Evolutionary conservation across 2,113 vertebrate species (phyloP).

Genomic region (Leuciscus idus): DNA sequence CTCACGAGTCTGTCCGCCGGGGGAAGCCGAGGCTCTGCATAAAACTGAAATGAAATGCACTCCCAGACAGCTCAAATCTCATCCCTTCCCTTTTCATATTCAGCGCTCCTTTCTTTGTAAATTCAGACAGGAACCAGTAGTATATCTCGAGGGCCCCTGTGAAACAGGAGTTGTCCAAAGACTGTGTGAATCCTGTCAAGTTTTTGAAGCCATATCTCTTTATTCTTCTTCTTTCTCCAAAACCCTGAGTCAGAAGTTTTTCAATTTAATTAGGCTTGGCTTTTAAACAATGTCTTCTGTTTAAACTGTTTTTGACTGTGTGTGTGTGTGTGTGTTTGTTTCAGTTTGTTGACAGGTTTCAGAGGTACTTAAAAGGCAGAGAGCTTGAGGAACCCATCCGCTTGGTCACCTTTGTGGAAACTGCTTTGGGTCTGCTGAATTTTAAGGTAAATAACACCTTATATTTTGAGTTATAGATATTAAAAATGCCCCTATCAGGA

Average conservation of each 20-base stretch:
- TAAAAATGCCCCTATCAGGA: not conserved
- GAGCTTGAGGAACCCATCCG: conserved; percentile 88
- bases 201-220: conserved; percentile 29
- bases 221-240: conserved; percentile 20
- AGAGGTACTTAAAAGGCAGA: conserved; percentile 86
- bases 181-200: conserved; percentile 29
- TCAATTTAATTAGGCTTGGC: conserved; percentile 42
- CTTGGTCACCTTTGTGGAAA: conserved; percentile 99
- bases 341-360: conserved; percentile 98
- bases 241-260: conserved; percentile 37
- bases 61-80: conserved; percentile 70
- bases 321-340: conserved; percentile 66
- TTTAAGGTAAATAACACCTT: conserved; percentile 90
- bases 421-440: conserved; percentile 94
- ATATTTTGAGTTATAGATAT: not conserved
- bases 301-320: conserved; percentile 38
- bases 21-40: conserved; percentile 48
- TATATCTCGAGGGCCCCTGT: conserved; percentile 52
- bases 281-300: conserved; percentile 19
- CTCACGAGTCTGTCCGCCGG: conserved; percentile 62
- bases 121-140: conserved; percentile 43
- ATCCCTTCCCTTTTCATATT: conserved; percentile 65
- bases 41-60: conserved; percentile 64
- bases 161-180: conserved; percentile 44
- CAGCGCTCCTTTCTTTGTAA: conserved; percentile 34